Evolutionary conservation across 92 coral and sea anemone species (phyloP), one percentile per base, ranked within the genome.

Genomic region (Desmophyllum pertusum): DNA sequence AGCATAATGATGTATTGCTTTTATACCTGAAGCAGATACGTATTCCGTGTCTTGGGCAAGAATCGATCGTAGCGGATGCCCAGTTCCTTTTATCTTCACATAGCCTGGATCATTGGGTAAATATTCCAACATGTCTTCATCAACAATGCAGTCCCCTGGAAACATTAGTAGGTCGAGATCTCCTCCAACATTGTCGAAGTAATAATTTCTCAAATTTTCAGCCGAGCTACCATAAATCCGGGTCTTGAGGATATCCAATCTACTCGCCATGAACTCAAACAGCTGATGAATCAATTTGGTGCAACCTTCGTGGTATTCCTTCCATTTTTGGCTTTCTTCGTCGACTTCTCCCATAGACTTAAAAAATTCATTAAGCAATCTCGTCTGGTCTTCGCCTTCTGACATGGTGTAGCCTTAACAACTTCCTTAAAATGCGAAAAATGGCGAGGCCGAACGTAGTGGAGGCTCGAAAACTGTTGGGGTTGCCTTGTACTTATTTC

Each of bases 31-130:
- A 25, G 65, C 15, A 59, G 65, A 59, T 7, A 59, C 10, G 65
- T 59, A 59, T 25, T 59, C 65, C 10, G 65, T 25, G 63, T 81
- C 83, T 70, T 80, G 73, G 57, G 52, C 52, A 14, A 88, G 66
- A 57, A 87, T 69, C 33, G 83, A 78, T 42, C 85, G 66, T 15
- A 91, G 79, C 7, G 90, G 88, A 74, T 91, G 92, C 36, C 83
- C 84, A 74, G 37, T 55, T 4, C 94, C 94, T 35, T 83, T 48
- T 75, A 91, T 87, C 46, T 85, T 83, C 35, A 85, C 90, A 82
- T 70, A 91, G 18, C 33, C 77, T 66, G 88, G 90, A 43, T 65
- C 61, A 17, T 23, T 73, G 25, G 71, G 63, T 30, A 83, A 57
- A 17, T 79, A 40, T 30, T 88, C 88, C 69, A 91, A 33, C 25